Base-by-base conservation (phyloP, 1,140 invertebrate species). In the Drosophila leontia region DNA sequence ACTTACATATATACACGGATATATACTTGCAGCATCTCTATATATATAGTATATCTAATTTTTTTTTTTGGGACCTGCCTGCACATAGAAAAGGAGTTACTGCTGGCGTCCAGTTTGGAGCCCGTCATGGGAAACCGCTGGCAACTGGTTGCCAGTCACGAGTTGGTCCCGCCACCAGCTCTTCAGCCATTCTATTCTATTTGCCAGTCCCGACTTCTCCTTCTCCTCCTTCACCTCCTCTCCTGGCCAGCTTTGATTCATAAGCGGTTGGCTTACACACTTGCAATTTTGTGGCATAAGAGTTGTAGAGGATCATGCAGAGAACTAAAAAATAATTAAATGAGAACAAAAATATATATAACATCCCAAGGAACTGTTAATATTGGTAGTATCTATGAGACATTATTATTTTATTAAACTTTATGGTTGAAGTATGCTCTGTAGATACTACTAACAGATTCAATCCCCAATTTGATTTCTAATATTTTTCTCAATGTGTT, bases 121-220 rank as follows among this genome's bases (percentile, higher is more conserved):
- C 63, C 74, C 64, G 75, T 78, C 77, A 75, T 79, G 80, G 80
- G 80, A 82, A 82, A 68, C 72, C 71, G 61, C 65, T 69, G 76
- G 67, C 75, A 82, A 87, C 82, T 88, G 83, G 83, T 86, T 86
- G 80, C 76, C 75, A 86, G 84, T 86, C 83, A 86, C 83, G 83
- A 86, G 67, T 87, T 71, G 68, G 57, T 65, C 77, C 50, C 78
- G 65, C 77, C 62, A 65, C 63, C 32, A 67, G 44, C 19, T 39
- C 60, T 37, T 53, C 19, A 61, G 56, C 81, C 71, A 67, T 79
- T 71, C 78, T 79, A 76, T 87, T 87, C 82, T 83, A 70, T 78
- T 67, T 61, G 71, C 67, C 62, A 63, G 74, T 32, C 35, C 60
- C 39, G 60, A 69, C 11, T 62, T 45, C 19, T 8, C 3, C 45